A percentile compares a stretch with the other conserved stretches of the same genome.
Evolutionary conservation across 2,797 vertebrate genomes (phyloP).

Genomic region (Lagocephalus sceleratus): DNA sequence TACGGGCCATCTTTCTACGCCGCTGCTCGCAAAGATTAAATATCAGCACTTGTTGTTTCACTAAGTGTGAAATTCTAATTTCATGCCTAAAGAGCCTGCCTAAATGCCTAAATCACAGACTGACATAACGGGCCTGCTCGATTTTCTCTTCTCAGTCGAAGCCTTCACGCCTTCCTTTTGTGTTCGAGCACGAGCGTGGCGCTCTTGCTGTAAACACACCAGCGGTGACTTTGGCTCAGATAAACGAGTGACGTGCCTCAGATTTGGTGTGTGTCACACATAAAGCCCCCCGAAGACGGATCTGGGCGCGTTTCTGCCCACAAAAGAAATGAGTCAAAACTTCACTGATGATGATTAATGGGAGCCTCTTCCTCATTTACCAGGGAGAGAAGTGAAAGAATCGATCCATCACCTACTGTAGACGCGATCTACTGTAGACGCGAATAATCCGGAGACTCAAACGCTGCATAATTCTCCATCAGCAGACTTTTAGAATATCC

Average conservation of each 20-base stretch:
- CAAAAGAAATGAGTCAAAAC: slow-evolving; percentile 37
- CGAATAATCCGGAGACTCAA: neutral
- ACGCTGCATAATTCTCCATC: too few species aligned
- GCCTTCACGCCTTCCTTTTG: too few species aligned
- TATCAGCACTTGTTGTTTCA: neutral
- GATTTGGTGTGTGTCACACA: too few species aligned
- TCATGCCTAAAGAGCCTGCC: slow-evolving; percentile 41
- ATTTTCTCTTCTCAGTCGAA: neutral
- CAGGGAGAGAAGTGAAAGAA: slow-evolving; percentile 13
- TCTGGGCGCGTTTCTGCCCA: slow-evolving; percentile 2
- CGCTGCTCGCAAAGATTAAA: slow-evolving; percentile 30
- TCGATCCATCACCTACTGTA: neutral
- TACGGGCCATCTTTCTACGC: slow-evolving; percentile 29
- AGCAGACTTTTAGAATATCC: too few species aligned
- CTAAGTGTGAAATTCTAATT: slow-evolving; percentile 40
- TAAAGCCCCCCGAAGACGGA: too few species aligned
- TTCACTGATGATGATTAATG: slow-evolving; percentile 32
- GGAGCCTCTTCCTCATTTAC: slow-evolving; percentile 22
- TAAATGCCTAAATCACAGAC: slow-evolving; percentile 18
- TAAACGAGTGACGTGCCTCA: slow-evolving; percentile 58
- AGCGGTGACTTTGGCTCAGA: slow-evolving; percentile 64
- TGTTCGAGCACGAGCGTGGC: too few species aligned
- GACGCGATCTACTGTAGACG: slow-evolving; percentile 2
- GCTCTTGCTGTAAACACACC: neutral
- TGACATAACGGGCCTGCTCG: slow-evolving; percentile 10